Evolutionary conservation across 2,113 vertebrate species (phyloP), one percentile per base, ranked within the genome.

Genomic region (Girardinichthys multiradiatus): DNA sequence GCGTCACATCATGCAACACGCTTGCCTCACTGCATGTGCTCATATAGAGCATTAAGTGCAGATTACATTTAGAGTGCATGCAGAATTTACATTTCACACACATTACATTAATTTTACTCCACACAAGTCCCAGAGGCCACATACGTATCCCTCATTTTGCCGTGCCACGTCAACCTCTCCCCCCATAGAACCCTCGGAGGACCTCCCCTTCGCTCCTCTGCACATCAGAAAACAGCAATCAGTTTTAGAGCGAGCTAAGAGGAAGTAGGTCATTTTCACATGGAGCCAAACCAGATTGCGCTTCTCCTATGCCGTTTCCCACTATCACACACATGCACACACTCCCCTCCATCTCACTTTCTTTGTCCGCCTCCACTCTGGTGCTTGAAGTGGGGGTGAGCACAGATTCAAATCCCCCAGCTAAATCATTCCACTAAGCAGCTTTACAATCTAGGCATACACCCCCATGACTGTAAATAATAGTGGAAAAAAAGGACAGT

Each of bases 221-320:
- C 81, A 85, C 82, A 89, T 86, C 86, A 87, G 79, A 85, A 91
- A 84, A 87, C 76, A 83, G 81, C 78, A 74, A 86, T 84, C 88
- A 85, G 83, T 86, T 84, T 89, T 82, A 90, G 86, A 89, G 69
- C 31, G 29, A 71, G 86, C 83, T 89, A 82, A 92, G 83, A 92
- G 86, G 92, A 94, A 93, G 86, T 94, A 94, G 94, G 94, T 94
- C 92, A 93, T 90, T 92, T 89, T 88, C 85, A 85, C 85, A 89
- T 86, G 69, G 81, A 89, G 89, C 88, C 77, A 60, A 59, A 86
- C 74, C 86, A 89, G 81, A 92, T 87, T 91, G 86, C 72, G 77
- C 82, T 79, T 89, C 82, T 93, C 78, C 77, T 77, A 81, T 31
- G 33, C 80, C 13, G 67, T 74, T 83, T 75, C 61, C 45, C 80